A percentile compares a stretch with the other conserved stretches of the same genome.
These are phyloP conservation scores for Strongylocentrotus purpuratus DNA, from an alignment of 35 echinoderm and acorn worm genomes.

Conservation along the genomic window DNA sequence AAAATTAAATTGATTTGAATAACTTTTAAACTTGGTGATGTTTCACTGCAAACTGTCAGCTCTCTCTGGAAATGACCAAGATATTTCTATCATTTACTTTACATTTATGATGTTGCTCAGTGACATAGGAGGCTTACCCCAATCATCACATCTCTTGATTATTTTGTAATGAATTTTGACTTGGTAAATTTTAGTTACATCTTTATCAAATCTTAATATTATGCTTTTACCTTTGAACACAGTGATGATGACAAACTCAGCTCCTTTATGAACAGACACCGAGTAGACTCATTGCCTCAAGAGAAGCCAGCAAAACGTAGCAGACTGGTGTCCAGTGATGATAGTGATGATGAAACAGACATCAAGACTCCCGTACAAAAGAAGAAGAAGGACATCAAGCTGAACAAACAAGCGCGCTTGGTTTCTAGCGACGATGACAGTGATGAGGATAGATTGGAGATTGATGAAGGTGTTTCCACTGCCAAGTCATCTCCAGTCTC, in stretches of 20 bases:
- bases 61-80: no score
- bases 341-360: slow-evolving; percentile 45
- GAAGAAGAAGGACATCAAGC: not conserved
- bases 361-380: not conserved
- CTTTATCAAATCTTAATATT: not conserved
- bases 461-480: not conserved
- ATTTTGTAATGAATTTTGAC: no score
- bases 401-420: not conserved
- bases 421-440: slow-evolving; percentile 21
- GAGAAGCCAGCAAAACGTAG: slow-evolving; percentile 39
- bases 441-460: slow-evolving; percentile 18
- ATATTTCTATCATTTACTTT: no score
- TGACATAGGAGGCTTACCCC: not conserved
- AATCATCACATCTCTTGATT: not conserved
- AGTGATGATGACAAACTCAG: slow-evolving; percentile 7
- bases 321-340: slow-evolving; percentile 53
- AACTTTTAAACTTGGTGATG: no score
- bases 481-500: not conserved
- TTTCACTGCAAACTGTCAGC: no score
- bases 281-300: not conserved
- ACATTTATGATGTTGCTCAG: no score
- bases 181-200: not conserved
- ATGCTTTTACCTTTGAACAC: not conserved
- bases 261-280: not conserved
- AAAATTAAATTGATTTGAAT: no score